Conservation (phyloP, 2,113 vertebrate species). For the Peromyscus californicus region DNA sequence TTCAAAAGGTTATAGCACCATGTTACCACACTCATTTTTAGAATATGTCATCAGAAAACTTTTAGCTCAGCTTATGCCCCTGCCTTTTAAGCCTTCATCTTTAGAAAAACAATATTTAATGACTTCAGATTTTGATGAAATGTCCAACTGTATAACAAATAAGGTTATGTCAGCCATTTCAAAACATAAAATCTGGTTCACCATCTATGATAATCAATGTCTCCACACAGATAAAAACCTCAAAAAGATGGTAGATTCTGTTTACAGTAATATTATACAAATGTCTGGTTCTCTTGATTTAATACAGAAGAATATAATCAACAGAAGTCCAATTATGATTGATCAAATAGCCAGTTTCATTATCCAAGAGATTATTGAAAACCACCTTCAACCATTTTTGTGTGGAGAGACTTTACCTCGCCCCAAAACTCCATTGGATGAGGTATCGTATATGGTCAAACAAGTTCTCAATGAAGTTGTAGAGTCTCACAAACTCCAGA, state of each 20-base stretch:
- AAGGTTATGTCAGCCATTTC: conserved; percentile 80
- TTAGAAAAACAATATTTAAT: conserved; percentile 9
- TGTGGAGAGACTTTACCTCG: conserved; percentile 23
- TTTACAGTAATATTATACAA: conserved; percentile 74
- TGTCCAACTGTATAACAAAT: conserved; percentile 69
- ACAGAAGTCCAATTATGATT: conserved; percentile 54
- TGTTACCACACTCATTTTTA: conserved; percentile 80
- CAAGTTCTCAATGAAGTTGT: conserved; percentile 70
- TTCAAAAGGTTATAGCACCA: conserved; percentile 61
- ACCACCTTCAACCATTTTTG: conserved; percentile 81
- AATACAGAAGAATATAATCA: conserved; percentile 72
- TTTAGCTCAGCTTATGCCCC: conserved; percentile 68
- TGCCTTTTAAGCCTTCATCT: not conserved
- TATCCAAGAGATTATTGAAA: conserved; percentile 80
- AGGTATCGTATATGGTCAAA: conserved; percentile 72
- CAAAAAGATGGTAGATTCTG: conserved; percentile 78
- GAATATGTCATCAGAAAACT: conserved; percentile 76
- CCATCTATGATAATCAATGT: conserved; percentile 65
- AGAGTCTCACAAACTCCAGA: conserved; percentile 8
- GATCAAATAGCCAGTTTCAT: conserved; percentile 79
- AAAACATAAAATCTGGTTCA: conserved; percentile 81
- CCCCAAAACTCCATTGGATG: conserved; percentile 57
- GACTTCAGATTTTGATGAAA: conserved; percentile 70
- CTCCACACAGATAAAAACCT: conserved; percentile 45
- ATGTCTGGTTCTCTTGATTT: conserved; percentile 63